These are phyloP conservation scores for Cheilinus undulatus DNA, from an alignment of 2,113 vertebrate genomes.

Conservation along the genomic window DNA sequence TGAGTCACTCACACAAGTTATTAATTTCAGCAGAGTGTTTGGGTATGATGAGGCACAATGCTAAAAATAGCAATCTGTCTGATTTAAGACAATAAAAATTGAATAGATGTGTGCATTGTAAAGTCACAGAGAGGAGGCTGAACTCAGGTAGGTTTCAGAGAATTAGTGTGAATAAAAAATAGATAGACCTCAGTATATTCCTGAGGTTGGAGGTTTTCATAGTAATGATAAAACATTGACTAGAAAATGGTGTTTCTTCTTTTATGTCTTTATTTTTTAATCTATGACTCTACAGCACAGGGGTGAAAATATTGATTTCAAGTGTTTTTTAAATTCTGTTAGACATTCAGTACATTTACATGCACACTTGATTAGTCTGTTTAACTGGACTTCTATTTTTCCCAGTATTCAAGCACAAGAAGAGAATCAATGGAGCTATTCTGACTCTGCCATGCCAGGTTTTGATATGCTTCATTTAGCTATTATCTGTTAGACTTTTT, in stretches of 20 bases:
- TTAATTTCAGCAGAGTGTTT: slow-evolving; percentile 40
- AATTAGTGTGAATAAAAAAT: background rate
- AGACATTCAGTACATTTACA: too few relatives aligned
- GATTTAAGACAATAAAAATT: slow-evolving; percentile 17
- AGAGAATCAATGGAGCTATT: too few relatives aligned
- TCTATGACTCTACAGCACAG: too few relatives aligned
- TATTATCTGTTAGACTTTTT: too few relatives aligned
- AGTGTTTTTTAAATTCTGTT: too few relatives aligned
- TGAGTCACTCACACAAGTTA: slow-evolving; percentile 55
- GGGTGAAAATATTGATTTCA: too few relatives aligned
- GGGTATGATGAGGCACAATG: background rate
- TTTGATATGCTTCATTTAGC: too few relatives aligned
- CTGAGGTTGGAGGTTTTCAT: background rate
- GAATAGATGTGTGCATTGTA: slow-evolving; percentile 4
- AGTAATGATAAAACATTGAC: background rate
- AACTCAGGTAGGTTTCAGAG: background rate
- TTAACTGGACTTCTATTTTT: too few relatives aligned
- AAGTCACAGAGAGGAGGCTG: background rate
- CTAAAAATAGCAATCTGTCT: slow-evolving; percentile 32
- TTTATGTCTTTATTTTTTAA: background rate
- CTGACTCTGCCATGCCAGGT: too few relatives aligned
- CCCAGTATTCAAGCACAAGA: too few relatives aligned
- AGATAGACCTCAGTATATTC: background rate
- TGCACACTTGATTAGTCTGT: too few relatives aligned
- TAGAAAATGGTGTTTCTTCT: background rate